phyloP scores from a whole-genome alignment of 1,140 invertebrate species.

The Drosophila sucinea region DNA sequence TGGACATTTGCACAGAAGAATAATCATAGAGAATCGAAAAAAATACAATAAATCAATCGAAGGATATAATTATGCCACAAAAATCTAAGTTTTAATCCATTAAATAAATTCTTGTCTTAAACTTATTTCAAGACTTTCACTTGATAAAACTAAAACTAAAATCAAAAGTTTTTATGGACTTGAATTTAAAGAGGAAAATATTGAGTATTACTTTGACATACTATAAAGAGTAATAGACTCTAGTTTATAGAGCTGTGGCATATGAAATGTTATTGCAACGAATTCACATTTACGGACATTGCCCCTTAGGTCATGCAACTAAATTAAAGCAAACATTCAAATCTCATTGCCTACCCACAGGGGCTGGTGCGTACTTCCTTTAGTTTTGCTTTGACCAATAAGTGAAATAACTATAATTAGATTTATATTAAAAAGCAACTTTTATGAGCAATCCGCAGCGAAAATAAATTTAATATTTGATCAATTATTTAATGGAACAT shows the following conservation, averaged over 20 bases:
- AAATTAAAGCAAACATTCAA: conserved; percentile 1
- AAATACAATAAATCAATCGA: too few species aligned
- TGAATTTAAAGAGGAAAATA: too few species aligned
- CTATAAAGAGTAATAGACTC: too few species aligned
- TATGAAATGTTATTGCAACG: background rate
- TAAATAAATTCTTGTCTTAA: too few species aligned
- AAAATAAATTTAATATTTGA: conserved; percentile 51
- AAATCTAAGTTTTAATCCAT: too few species aligned
- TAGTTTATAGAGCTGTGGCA: too few species aligned
- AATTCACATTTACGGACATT: background rate
- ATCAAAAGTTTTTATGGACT: background rate
- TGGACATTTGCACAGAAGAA: too few species aligned
- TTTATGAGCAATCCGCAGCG: conserved; percentile 8
- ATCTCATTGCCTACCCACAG: background rate
- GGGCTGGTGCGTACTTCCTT: background rate
- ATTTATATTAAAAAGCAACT: conserved; percentile 11
- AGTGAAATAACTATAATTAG: conserved; percentile 1
- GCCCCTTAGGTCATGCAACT: conserved; percentile 4
- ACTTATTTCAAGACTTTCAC: background rate
- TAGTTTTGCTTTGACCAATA: background rate
- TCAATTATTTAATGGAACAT: conserved; percentile 51
- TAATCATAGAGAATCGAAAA: too few species aligned
- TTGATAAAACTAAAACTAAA: background rate
- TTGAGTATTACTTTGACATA: too few species aligned
- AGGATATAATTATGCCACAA: too few species aligned